Conservation (phyloP, 2,113 vertebrate genomes). For the Dipodomys ordii region DNA sequence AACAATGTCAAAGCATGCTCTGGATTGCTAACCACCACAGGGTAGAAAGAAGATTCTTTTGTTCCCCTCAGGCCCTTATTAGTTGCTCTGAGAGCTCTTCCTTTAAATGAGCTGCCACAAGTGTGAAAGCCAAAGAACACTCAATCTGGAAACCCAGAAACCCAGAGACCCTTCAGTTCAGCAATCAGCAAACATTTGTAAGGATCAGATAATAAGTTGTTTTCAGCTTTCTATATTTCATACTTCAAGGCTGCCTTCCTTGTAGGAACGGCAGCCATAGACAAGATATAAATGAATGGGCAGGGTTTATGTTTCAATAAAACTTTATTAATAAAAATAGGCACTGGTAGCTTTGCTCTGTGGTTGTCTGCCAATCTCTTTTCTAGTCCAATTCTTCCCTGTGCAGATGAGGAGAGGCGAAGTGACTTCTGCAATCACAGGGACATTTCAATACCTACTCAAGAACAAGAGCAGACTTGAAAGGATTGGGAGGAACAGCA, state of each 20-base stretch:
- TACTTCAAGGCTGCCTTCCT: background rate
- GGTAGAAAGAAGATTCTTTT: background rate
- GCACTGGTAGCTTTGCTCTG: background rate
- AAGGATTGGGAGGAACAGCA: background rate
- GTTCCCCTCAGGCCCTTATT: background rate
- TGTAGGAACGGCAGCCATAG: background rate
- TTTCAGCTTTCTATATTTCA: background rate
- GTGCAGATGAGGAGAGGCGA: background rate
- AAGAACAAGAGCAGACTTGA: background rate
- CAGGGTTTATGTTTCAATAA: slow-evolving; percentile 20
- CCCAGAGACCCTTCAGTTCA: background rate
- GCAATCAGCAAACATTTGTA: background rate
- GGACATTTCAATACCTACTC: background rate
- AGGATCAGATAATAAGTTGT: background rate
- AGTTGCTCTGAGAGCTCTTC: background rate
- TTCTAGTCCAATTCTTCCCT: background rate
- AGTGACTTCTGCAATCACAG: background rate
- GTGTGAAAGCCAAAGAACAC: background rate
- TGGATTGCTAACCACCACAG: background rate
- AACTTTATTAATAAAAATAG: slow-evolving; percentile 69
- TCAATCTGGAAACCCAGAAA: background rate
- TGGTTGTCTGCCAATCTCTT: background rate
- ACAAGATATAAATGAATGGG: background rate
- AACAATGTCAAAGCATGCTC: background rate
- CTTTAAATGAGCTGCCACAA: background rate